Evolutionary conservation across 2,888 invertebrate genomes (phyloP).

Genomic region (Trachelus tabidus): DNA sequence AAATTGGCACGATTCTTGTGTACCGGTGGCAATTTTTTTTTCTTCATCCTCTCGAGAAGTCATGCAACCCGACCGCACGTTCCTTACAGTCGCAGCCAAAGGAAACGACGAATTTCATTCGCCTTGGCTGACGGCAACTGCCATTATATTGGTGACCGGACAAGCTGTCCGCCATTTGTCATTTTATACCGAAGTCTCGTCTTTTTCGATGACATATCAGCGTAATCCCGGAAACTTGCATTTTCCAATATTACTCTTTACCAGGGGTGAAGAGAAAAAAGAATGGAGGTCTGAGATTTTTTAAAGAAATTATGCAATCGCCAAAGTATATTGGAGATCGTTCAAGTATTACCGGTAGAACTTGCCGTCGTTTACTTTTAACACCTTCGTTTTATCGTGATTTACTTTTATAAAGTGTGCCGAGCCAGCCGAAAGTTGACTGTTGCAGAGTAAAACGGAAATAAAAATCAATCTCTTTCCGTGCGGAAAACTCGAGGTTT

Average conservation of each 20-base stretch:
- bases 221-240: background rate
- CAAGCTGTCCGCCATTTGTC: background rate
- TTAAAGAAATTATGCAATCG: background rate
- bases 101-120: background rate
- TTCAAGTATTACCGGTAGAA: background rate
- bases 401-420: background rate
- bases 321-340: background rate
- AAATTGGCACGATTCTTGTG: background rate
- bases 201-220: background rate
- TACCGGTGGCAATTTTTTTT: background rate
- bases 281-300: background rate
- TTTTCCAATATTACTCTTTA: background rate
- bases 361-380: background rate
- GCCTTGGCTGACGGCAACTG: background rate
- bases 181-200: background rate
- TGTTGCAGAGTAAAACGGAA: background rate
- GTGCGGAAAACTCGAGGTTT: background rate
- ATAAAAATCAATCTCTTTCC: background rate
- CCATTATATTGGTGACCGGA: background rate
- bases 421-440: background rate
- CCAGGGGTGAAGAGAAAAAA: background rate
- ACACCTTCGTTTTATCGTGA: no score
- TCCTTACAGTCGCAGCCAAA: background rate
- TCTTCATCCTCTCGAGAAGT: background rate
- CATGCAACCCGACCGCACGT: background rate